Evolutionary conservation across 2,113 vertebrate species (phyloP), one percentile per base, ranked within the genome.

Genomic region (Caracal caracal): DNA sequence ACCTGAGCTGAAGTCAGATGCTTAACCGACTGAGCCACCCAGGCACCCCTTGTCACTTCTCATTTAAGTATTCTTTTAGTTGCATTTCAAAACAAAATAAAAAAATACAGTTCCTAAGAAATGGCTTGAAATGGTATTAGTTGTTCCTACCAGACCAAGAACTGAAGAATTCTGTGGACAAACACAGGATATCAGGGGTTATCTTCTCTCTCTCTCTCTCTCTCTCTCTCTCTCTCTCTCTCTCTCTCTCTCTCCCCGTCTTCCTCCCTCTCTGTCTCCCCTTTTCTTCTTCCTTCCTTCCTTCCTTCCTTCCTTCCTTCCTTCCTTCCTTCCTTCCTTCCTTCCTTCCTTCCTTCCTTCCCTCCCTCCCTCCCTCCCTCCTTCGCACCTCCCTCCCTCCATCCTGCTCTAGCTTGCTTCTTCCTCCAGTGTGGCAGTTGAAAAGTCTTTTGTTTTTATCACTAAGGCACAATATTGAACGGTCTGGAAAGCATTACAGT

Each of bases 401-500:
- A 17, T 66, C 33, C 22, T 49, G 4, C 3, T 33, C 37, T 51
- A 65, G 13, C 37, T 66, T 49, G 24, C 10, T 16, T 19, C 10
- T 65, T 90, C 5, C 56, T 82, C 6, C 37, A 16, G 2, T 53
- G 11, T 33, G 37, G 13, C 35, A 89, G 24, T 65, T 10, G 84
- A 61, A 84, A 90, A 79, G 15, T 79, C 73, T 37, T 97, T 96
- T 90, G 20, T 90, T 88, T 13, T 13, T 89, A 80, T 96, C 82
- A 65, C 95, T 98, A 88, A 93, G 20, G 3, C 96, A 17, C 70
- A 96, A 71, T 80, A 87, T 81, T 17, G 73, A 96, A 85, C 11
- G 75, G 22, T 89, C 92, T 5, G 95, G 87, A 73, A 93, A 87
- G 66, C 95, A 28, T 86, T 93, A 0, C 93, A 92, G 33, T 92